Conservation (phyloP, 2,888 invertebrate genomes). For the Drosophila bunnanda region DNA sequence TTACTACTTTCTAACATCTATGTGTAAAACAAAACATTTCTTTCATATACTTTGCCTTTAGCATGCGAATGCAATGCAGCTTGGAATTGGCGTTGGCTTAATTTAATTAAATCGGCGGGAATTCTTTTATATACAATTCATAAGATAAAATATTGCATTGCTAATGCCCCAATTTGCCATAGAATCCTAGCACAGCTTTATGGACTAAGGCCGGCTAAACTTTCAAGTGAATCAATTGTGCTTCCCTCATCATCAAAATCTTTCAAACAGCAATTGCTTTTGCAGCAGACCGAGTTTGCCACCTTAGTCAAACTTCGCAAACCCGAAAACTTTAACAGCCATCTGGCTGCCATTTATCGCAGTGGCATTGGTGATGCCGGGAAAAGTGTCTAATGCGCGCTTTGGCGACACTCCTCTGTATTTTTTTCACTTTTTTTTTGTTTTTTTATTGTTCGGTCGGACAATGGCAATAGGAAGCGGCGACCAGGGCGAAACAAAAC, state of each 20-base stretch:
- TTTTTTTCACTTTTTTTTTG: not conserved
- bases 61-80: too few species aligned
- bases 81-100: too few species aligned
- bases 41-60: too few species aligned
- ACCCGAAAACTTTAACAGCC: constrained; percentile 54
- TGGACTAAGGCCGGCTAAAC: constrained; percentile 4
- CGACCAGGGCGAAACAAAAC: constrained; percentile 59
- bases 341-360: constrained; percentile 63
- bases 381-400: constrained; percentile 61
- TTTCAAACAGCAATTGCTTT: constrained; percentile 47
- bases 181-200: not conserved
- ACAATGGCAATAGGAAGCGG: constrained; percentile 46
- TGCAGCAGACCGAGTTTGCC: constrained; percentile 28
- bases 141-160: not conserved
- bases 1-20: too few species aligned
- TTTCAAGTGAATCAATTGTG: constrained; percentile 44
- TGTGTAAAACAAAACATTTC: too few species aligned
- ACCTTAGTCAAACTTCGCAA: constrained; percentile 32
- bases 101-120: not conserved
- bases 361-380: constrained; percentile 17
- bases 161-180: not conserved
- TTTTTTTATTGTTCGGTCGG: constrained; percentile 4
- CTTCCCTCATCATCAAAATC: constrained; percentile 43
- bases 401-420: constrained; percentile 50
- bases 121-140: not conserved